Conservation (phyloP, 2,888 invertebrate species). For the Seira musarum region DNA sequence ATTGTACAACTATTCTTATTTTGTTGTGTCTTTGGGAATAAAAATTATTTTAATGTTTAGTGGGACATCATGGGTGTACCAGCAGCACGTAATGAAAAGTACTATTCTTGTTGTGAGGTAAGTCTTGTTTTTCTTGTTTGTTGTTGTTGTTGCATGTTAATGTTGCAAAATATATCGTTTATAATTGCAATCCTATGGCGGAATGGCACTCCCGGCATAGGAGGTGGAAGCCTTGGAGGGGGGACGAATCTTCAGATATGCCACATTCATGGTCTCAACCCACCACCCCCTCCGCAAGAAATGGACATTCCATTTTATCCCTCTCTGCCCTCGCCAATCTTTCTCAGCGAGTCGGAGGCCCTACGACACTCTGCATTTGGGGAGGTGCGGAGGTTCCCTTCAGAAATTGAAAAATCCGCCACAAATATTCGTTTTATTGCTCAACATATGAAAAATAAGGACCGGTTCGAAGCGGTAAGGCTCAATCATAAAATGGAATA, state of each 20-base stretch:
- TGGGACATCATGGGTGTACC: constrained; percentile 98
- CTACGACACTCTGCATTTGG: constrained; percentile 65
- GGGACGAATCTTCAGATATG: constrained; percentile 66
- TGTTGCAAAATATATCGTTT: too few species aligned
- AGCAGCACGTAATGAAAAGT: constrained; percentile 90
- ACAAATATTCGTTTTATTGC: constrained; percentile 95
- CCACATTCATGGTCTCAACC: constrained; percentile 68
- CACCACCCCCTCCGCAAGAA: constrained; percentile 66
- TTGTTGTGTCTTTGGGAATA: too few species aligned
- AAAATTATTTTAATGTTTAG: too few species aligned
- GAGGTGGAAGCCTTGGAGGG: constrained; percentile 51
- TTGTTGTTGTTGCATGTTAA: too few species aligned
- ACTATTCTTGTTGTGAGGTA: constrained; percentile 93
- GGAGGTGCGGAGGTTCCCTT: constrained; percentile 79
- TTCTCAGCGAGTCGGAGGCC: constrained; percentile 68
- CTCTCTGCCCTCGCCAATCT: constrained; percentile 68
- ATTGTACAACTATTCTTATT: too few species aligned
- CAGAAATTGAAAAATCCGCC: constrained; percentile 93
- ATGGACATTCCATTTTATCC: constrained; percentile 70
- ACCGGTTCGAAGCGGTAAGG: constrained; percentile 93
- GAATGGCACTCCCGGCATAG: too few species aligned
- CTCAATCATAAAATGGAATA: constrained; percentile 70
- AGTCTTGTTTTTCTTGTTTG: too few species aligned
- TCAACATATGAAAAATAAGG: constrained; percentile 95
- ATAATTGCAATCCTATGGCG: too few species aligned